Percentiles rank a stretch among this genome's conserved stretches.
These are phyloP conservation scores for Chascanopsetta lugubris DNA, from an alignment of 2,113 vertebrate genomes.

Conservation along the genomic window DNA sequence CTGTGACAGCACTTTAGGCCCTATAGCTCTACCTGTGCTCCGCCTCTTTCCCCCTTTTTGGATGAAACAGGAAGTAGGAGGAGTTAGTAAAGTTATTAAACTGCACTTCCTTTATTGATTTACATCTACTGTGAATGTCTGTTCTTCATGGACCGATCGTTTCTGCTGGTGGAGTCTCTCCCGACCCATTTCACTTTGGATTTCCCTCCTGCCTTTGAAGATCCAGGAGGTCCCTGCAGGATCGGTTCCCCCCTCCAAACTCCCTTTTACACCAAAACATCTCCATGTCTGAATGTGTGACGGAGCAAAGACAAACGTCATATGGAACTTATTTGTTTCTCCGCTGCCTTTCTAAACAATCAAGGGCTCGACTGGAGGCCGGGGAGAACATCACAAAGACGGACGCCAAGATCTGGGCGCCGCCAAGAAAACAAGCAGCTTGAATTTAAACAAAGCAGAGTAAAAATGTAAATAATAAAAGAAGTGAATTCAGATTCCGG, in stretches of 20 bases:
- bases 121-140: neutral
- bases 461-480: neutral
- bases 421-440: conserved; percentile 3
- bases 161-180: neutral
- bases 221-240: conserved; percentile 18
- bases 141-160: neutral
- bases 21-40: too few species aligned
- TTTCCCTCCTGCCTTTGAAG: neutral
- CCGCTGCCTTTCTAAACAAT: neutral
- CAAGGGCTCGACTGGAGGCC: conserved; percentile 1
- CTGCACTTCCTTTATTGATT: neutral
- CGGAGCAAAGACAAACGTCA: neutral
- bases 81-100: too few species aligned
- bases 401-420: neutral
- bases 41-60: neutral
- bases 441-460: neutral
- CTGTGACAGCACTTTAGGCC: too few species aligned
- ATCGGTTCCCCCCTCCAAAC: conserved; percentile 1
- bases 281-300: neutral
- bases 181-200: neutral
- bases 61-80: too few species aligned
- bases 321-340: conserved; percentile 6
- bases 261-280: neutral
- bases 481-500: neutral
- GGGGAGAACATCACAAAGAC: neutral